Evolutionary conservation across 2,797 vertebrate species (phyloP).

Genomic region (Danio aesculapii): DNA sequence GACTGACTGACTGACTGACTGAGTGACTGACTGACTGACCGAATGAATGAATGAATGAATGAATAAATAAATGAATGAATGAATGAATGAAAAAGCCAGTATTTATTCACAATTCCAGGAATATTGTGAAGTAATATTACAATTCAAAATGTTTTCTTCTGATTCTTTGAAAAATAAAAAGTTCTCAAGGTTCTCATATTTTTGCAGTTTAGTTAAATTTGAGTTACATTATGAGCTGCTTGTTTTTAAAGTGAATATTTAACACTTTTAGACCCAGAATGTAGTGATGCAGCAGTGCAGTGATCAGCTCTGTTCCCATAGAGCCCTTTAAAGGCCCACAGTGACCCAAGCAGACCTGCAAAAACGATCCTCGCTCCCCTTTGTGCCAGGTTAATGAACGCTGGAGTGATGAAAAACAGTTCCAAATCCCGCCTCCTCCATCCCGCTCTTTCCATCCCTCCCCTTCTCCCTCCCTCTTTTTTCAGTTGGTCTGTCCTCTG

Average conservation of each 20-base stretch:
- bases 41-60: no score
- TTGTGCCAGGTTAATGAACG: conserved; percentile 61
- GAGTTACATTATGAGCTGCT: background rate
- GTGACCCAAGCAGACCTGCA: conserved; percentile 58
- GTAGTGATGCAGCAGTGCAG: conserved; percentile 26
- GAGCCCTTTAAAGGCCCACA: conserved; percentile 35
- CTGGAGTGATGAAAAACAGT: conserved; percentile 59
- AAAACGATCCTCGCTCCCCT: conserved; percentile 48
- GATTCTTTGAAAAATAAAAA: no score
- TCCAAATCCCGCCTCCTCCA: conserved; percentile 47
- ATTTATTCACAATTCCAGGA: no score
- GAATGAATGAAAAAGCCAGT: no score
- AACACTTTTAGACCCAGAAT: conserved; percentile 30
- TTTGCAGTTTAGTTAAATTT: background rate
- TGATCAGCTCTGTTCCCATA: conserved; percentile 53
- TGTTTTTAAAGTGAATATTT: conserved; percentile 11
- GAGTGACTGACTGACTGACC: no score
- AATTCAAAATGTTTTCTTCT: no score
- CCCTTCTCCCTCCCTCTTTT: conserved; percentile 35
- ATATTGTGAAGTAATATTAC: no score
- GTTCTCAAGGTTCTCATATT: background rate
- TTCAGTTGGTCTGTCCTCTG: conserved; percentile 43
- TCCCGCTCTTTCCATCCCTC: conserved; percentile 47
- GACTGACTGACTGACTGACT: no score
- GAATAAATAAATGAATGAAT: no score